Base-by-base conservation (phyloP, 2,113 vertebrate species). In the Xenopus borealis region DNA sequence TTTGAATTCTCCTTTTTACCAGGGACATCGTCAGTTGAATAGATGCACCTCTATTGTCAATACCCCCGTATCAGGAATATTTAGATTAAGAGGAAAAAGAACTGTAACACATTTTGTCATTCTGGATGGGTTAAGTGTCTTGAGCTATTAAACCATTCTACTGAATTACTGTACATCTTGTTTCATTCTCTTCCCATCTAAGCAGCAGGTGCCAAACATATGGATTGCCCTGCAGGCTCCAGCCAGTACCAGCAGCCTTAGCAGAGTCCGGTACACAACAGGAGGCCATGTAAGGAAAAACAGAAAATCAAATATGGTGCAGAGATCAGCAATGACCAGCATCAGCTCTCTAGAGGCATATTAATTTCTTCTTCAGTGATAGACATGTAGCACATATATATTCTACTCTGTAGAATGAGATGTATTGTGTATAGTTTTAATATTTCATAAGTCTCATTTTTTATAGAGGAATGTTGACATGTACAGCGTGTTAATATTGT, bases 91-190 rank as follows among this genome's bases (percentile, higher is more conserved):
- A 50, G 14, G 4, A 27, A 27, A 50, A 50, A 50, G 14, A 50
- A 50, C 11, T 3, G 14, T 2, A 50, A 50, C 46, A 50, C 46
- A 12, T 50, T 50, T 50, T 50, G 47, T 16, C 11, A 16, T 45
- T 16, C 16, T 27, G 7, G 12, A 64, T 17, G 30, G 63, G 63
- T 66, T 66, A 66, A 10, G 9, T 11, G 17, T 66, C 16, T 66
- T 14, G 0, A 19, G 33, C 63, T 78, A 81, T 83, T 83, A 82
- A 79, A 66, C 79, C 82, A 79, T 81, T 81, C 66, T n/a, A 70
- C 63, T 45, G 81, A 80, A 80, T 80, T 75, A n/a, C n/a, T n/a
- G n/a, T n/a, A 79, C 70, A 55, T 79, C 72, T 80, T 50, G 80
- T 80, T 81, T 81, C 73, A 57, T 72, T 59, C 68, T 70, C 69